Base-by-base conservation (phyloP, 92 coral and sea anemone species). In the Zoanthus sansibaricus region DNA sequence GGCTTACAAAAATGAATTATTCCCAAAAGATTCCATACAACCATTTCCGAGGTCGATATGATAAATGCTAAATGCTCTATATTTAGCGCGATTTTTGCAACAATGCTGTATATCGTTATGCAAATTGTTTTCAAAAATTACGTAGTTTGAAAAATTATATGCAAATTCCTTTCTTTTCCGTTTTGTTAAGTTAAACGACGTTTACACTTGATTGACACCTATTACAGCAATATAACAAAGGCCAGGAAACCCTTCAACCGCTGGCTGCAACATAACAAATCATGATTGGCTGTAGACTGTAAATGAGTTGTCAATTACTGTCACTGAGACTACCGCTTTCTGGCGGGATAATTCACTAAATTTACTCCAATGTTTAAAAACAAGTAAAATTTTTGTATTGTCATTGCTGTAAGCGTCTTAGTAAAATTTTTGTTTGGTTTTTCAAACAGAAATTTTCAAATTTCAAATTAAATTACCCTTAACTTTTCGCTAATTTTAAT, bases 291-390 rank as follows among this genome's bases (percentile, higher is more conserved):
- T 76, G 67, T 6, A 25, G 15, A 10, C 44, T 54, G 82, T 52
- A 76, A 76, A 64, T 68, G 74, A 25, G 17, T 47, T 80, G 75
- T 49, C 85, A 80, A 80, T 80, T 80, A 46, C 59, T 66, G 74
- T 66, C 59, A 45, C 7, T 18, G 75, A 58, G 21, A 20, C 55
- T 16, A 55, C 51, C 42, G 69, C 30, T 17, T 47, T 62, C n/a
- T 46, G 84, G 58, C 42, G 42, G 58, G 73, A 33, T 45, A 58
- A 30, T 13, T 30, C 9, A 0, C 67, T 5, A 25, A 25, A 9
- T 54, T 51, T 62, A 17, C 8, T 21, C 68, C n/a, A 75, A 52
- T 61, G 79, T 75, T 11, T 47, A 44, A 25, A 21, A 75, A 75
- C 56, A 17, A 75, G 25, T n/a, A 9, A 51, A 49, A 32, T 76